These are phyloP conservation scores for Hybognathus amarus DNA, from an alignment of 2,797 vertebrate species.

Conservation along the genomic window DNA sequence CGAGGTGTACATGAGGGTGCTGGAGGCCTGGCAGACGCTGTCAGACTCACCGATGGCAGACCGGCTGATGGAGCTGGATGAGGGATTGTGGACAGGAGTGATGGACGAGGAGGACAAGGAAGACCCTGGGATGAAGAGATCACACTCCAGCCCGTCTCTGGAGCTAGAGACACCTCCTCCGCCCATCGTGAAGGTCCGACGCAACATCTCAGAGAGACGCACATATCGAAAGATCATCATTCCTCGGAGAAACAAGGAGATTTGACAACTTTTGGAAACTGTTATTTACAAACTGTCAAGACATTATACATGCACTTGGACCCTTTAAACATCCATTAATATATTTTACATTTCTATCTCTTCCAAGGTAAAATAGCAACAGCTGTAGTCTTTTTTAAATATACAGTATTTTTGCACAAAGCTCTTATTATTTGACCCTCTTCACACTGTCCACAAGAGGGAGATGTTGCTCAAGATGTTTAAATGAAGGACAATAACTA, in stretches of 20 bases:
- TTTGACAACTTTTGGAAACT: slow-evolving; percentile 65
- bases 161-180: slow-evolving; percentile 75
- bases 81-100: slow-evolving; percentile 64
- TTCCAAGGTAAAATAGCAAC: neutral
- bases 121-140: slow-evolving; percentile 79
- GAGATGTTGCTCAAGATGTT: slow-evolving; percentile 61
- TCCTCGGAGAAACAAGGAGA: slow-evolving; percentile 80
- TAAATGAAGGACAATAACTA: neutral
- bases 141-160: slow-evolving; percentile 89
- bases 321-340: neutral
- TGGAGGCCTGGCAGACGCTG: slow-evolving; percentile 76
- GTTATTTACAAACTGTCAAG: neutral
- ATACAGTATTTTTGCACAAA: slow-evolving; percentile 14
- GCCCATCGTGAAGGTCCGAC: slow-evolving; percentile 70
- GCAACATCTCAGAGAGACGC: slow-evolving; percentile 89
- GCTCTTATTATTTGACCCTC: neutral
- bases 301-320: neutral
- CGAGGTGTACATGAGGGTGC: slow-evolving; percentile 80
- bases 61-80: slow-evolving; percentile 78
- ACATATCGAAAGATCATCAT: slow-evolving; percentile 83
- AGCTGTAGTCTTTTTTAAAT: neutral
- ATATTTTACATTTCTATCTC: neutral
- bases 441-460: slow-evolving; percentile 70
- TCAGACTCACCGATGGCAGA: slow-evolving; percentile 27
- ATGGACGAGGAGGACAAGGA: slow-evolving; percentile 52